Conservation (phyloP, 2,797 vertebrate species). For the Channa striata region DNA sequence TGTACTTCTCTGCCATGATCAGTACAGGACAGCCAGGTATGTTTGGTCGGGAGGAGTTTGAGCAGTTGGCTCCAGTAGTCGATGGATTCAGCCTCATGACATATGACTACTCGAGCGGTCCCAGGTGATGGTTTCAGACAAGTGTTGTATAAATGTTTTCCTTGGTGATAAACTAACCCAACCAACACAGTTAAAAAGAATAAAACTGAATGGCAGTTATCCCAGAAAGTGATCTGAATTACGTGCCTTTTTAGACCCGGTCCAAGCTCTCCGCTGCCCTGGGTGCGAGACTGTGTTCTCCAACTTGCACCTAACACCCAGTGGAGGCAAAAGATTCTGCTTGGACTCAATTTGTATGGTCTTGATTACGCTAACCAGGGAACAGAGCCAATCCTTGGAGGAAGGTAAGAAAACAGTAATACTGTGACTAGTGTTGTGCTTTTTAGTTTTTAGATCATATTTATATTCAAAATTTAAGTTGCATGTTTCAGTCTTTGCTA, state of each 20-base stretch:
- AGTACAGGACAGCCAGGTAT: slow-evolving; percentile 90
- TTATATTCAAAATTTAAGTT: no score
- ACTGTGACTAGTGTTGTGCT: background rate
- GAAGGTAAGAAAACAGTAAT: slow-evolving; percentile 78
- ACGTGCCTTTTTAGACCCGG: slow-evolving; percentile 83
- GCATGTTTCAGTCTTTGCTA: background rate
- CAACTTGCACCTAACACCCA: slow-evolving; percentile 89
- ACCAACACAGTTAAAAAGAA: no score
- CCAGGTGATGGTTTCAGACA: slow-evolving; percentile 73
- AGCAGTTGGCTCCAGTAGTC: slow-evolving; percentile 89
- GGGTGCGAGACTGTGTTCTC: slow-evolving; percentile 93
- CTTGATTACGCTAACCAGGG: slow-evolving; percentile 90
- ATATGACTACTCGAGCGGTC: slow-evolving; percentile 91
- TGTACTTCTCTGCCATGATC: background rate
- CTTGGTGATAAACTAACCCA: background rate
- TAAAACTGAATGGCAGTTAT: background rate
- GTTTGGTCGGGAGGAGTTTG: slow-evolving; percentile 93
- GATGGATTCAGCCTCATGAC: slow-evolving; percentile 99
- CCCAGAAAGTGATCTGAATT: background rate
- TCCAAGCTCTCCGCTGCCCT: slow-evolving; percentile 92
- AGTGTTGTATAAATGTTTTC: background rate
- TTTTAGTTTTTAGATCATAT: background rate
- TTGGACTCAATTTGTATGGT: slow-evolving; percentile 96
- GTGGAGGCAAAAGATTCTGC: slow-evolving; percentile 95
- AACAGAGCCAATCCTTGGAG: slow-evolving; percentile 89